A percentile compares a stretch with the other conserved stretches of the same genome.
These are phyloP conservation scores for Pocillopora grandis DNA, from an alignment of 92 coral and sea anemone genomes.

Conservation along the genomic window DNA sequence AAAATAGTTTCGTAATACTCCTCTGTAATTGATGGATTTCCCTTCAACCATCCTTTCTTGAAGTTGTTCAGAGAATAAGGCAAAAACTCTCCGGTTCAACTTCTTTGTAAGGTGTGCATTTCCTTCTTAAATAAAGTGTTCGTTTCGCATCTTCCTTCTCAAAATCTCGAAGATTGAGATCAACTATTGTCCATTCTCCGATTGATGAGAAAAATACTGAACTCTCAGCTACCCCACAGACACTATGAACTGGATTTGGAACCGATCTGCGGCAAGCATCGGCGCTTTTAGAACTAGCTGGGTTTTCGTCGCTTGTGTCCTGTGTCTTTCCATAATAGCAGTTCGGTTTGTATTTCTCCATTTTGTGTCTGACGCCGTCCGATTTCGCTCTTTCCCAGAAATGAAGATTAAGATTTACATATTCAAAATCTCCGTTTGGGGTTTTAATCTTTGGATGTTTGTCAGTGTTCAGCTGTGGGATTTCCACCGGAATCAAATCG, in stretches of 20 bases:
- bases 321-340: constrained; percentile 16
- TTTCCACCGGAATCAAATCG: constrained; percentile 4
- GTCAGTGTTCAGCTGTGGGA: not conserved
- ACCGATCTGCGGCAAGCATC: not conserved
- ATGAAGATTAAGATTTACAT: constrained; percentile 24
- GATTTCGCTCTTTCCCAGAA: constrained; percentile 14
- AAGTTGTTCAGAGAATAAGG: constrained; percentile 12
- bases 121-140: constrained; percentile 23
- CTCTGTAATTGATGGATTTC: too few species aligned
- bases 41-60: not conserved
- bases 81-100: constrained; percentile 29
- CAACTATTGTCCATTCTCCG: constrained; percentile 44
- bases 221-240: constrained; percentile 31
- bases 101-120: constrained; percentile 24
- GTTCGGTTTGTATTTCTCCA: constrained; percentile 7
- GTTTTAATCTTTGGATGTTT: not conserved
- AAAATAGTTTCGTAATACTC: too few species aligned
- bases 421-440: constrained; percentile 2
- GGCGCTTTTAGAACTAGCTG: not conserved
- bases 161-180: constrained; percentile 17
- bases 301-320: not conserved
- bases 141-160: constrained; percentile 42
- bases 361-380: constrained; percentile 10
- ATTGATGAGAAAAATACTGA: constrained; percentile 37
- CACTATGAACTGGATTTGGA: not conserved